Evolutionary conservation across 2,888 invertebrate species (phyloP).

Genomic region (Octonoba sinensis): DNA sequence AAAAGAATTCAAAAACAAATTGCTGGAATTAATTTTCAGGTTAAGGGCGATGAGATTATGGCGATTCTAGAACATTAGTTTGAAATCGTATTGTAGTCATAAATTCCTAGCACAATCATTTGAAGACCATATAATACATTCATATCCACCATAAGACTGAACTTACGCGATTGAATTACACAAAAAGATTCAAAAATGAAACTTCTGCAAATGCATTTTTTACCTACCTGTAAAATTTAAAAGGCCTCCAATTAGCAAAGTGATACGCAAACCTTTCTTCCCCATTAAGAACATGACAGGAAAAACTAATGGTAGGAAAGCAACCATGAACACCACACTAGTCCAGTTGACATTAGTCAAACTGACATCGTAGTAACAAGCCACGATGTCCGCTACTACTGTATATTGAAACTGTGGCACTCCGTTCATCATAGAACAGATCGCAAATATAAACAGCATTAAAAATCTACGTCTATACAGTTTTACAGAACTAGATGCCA

Average conservation of each 20-base stretch:
- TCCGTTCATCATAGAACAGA: constrained; percentile 90
- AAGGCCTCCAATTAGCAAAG: constrained; percentile 70
- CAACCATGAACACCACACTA: constrained; percentile 96
- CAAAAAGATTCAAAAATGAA: too few relatives aligned
- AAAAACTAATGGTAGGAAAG: constrained; percentile 96
- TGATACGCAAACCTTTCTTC: constrained; percentile 78
- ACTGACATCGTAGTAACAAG: constrained; percentile 72
- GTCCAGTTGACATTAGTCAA: constrained; percentile 88
- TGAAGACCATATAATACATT: too few relatives aligned
- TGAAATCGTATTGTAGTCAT: too few relatives aligned
- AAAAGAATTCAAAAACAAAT: too few relatives aligned
- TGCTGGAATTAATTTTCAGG: too few relatives aligned
- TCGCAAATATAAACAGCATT: constrained; percentile 86
- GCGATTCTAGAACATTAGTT: too few relatives aligned
- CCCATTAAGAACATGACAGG: constrained; percentile 97
- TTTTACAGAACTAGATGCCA: constrained; percentile 10
- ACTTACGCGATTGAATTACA: too few relatives aligned
- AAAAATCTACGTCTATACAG: constrained; percentile 85
- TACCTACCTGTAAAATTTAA: constrained; percentile 71
- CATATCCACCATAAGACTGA: too few relatives aligned
- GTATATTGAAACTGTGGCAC: constrained; percentile 98
- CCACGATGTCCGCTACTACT: constrained; percentile 88
- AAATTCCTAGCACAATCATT: too few relatives aligned
- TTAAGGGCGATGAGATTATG: too few relatives aligned
- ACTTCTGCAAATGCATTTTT: not conserved